Evolutionary conservation across 2,888 invertebrate species (phyloP).

Genomic region (Colostygia pectinataria): DNA sequence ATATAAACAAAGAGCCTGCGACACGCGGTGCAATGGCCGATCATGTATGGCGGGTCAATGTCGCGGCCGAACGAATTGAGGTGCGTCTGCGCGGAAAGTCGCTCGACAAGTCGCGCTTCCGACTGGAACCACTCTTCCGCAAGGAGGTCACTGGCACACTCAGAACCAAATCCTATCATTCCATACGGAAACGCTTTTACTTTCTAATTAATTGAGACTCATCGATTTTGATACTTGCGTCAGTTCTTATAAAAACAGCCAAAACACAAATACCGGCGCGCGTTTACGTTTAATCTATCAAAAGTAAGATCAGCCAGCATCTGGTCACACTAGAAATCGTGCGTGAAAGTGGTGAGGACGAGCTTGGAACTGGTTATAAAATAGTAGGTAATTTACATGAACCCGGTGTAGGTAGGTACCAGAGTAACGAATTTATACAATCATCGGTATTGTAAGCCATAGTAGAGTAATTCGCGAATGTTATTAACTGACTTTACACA

Average conservation of each 20-base stretch:
- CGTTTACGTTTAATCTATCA: conserved; percentile 42
- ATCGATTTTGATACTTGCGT: conserved; percentile 28
- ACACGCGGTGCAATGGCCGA: conserved; percentile 79
- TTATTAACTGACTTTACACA: conserved; percentile 11
- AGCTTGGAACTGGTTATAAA: conserved; percentile 61
- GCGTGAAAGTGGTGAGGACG: conserved; percentile 68
- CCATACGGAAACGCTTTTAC: conserved; percentile 24
- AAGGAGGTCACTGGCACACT: conserved; percentile 69
- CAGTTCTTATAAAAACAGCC: conserved; percentile 29
- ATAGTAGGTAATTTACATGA: conserved; percentile 60
- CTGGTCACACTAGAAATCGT: conserved; percentile 64
- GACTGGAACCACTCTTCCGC: conserved; percentile 60
- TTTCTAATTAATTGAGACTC: conserved; percentile 40
- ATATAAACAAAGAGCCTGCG: conserved; percentile 81
- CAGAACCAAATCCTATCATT: conserved; percentile 34
- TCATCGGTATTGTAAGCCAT: conserved; percentile 39
- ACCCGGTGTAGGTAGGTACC: conserved; percentile 28
- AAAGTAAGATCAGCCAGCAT: conserved; percentile 49
- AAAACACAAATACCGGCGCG: conserved; percentile 14
- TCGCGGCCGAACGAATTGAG: conserved; percentile 74
- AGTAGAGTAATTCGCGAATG: conserved; percentile 34
- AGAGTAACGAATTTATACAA: conserved; percentile 47
- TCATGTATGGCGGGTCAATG: conserved; percentile 78
- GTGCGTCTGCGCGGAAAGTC: conserved; percentile 68
- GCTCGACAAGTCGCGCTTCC: conserved; percentile 55